A percentile compares a stretch with the other conserved stretches of the same genome.
Evolutionary conservation across 2,113 vertebrate species (phyloP).

Genomic region (Hemicordylus capensis): DNA sequence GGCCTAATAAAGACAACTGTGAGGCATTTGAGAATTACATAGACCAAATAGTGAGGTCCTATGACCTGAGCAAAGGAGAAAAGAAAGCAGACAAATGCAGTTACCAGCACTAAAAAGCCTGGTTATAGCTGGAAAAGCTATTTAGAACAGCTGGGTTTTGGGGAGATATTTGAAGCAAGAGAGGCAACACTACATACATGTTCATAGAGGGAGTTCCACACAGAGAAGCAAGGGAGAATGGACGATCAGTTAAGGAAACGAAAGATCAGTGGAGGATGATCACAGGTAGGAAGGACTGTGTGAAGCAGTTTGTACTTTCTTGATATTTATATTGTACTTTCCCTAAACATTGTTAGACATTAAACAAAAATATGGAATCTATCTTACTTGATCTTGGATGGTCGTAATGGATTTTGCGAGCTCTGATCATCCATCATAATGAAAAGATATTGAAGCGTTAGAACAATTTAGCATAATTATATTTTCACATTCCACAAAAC

Average conservation of each 20-base stretch:
- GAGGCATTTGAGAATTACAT: not conserved
- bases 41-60: not conserved
- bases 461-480: not conserved
- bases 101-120: not conserved
- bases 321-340: not conserved
- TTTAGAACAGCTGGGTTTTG: not conserved
- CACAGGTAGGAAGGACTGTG: not conserved
- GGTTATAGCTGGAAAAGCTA: not conserved
- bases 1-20: too few species aligned
- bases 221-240: not conserved
- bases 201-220: not conserved
- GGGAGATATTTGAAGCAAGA: not conserved
- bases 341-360: too few species aligned
- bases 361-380: too few species aligned
- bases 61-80: not conserved
- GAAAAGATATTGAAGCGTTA: not conserved
- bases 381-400: slow-evolving; percentile 27
- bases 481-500: not conserved
- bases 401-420: not conserved
- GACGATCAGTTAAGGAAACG: too few species aligned
- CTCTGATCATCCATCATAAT: not conserved
- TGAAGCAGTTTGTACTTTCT: not conserved
- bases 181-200: not conserved
- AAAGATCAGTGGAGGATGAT: not conserved
- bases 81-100: not conserved